A percentile compares a stretch with the other conserved stretches of the same genome.
These are phyloP conservation scores for Campylomormyrus tamandua DNA, from an alignment of 2,113 vertebrate genomes.

Conservation along the genomic window DNA sequence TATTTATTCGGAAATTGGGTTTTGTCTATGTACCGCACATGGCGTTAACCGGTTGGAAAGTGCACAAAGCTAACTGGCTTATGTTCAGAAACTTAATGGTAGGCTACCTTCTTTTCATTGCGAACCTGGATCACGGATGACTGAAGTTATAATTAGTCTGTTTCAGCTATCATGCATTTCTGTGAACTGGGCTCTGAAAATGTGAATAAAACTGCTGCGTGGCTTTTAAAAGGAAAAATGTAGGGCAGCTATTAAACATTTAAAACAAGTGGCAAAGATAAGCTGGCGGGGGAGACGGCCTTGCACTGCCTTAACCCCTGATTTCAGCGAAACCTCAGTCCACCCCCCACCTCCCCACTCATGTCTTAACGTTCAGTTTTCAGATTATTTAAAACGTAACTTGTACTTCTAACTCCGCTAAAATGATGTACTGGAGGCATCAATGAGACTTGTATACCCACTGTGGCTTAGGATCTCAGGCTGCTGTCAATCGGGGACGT, in stretches of 20 bases:
- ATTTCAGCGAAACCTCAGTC: background rate
- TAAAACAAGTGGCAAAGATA: constrained; percentile 34
- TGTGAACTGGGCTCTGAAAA: background rate
- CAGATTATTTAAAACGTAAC: background rate
- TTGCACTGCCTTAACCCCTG: background rate
- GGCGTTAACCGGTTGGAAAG: background rate
- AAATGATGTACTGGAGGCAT: background rate
- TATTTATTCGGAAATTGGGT: background rate
- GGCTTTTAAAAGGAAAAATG: constrained; percentile 36
- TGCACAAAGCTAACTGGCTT: background rate
- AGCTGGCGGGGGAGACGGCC: background rate
- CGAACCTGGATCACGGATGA: background rate
- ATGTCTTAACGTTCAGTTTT: background rate
- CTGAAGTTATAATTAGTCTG: constrained; percentile 5
- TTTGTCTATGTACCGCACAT: background rate
- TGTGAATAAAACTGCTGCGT: constrained; percentile 31
- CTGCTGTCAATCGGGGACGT: background rate
- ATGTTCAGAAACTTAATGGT: background rate
- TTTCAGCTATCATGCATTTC: background rate
- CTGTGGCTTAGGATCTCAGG: background rate
- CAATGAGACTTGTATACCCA: background rate
- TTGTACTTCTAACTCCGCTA: background rate
- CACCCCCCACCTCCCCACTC: background rate
- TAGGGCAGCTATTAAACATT: constrained; percentile 45
- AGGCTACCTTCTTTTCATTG: background rate